phyloP scores from a whole-genome alignment of 2,113 vertebrate genomes.

The Lepisosteus oculatus region DNA sequence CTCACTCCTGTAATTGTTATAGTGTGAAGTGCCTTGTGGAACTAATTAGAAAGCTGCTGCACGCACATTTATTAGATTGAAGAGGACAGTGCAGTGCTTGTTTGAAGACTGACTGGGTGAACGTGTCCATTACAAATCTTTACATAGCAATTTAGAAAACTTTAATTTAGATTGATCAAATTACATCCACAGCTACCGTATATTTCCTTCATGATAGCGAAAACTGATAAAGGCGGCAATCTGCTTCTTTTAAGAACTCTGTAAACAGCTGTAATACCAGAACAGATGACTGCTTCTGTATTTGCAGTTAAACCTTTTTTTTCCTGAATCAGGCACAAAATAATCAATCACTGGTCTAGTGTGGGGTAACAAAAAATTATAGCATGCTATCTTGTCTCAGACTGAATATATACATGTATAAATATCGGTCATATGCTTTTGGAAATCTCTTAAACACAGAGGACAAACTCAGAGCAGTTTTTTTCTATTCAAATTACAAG shows the following conservation, averaged over 20 bases:
- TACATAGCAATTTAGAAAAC: background rate
- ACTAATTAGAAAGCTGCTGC: constrained; percentile 48
- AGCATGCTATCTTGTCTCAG: too few relatives aligned
- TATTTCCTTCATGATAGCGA: too few relatives aligned
- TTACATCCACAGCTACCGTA: background rate
- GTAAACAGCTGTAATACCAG: background rate
- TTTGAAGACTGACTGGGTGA: background rate
- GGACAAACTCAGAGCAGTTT: too few relatives aligned
- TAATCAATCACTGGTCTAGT: too few relatives aligned
- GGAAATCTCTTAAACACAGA: too few relatives aligned
- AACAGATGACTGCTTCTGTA: background rate
- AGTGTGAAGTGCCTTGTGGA: constrained; percentile 37
- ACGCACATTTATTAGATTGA: constrained; percentile 39
- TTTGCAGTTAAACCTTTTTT: background rate
- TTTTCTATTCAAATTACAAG: too few relatives aligned
- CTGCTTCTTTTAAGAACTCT: background rate
- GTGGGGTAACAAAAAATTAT: too few relatives aligned
- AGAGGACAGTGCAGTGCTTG: constrained; percentile 33
- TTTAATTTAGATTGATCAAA: background rate
- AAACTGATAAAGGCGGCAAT: too few relatives aligned
- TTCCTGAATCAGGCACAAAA: background rate
- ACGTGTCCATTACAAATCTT: background rate
- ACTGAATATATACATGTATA: too few relatives aligned
- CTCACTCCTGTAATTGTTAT: constrained; percentile 53
- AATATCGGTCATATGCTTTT: too few relatives aligned